Percentiles rank a stretch among this genome's conserved stretches.
These are phyloP conservation scores for Proctacanthus coquilletti DNA, from an alignment of 1,140 invertebrate genomes.

Conservation along the genomic window DNA sequence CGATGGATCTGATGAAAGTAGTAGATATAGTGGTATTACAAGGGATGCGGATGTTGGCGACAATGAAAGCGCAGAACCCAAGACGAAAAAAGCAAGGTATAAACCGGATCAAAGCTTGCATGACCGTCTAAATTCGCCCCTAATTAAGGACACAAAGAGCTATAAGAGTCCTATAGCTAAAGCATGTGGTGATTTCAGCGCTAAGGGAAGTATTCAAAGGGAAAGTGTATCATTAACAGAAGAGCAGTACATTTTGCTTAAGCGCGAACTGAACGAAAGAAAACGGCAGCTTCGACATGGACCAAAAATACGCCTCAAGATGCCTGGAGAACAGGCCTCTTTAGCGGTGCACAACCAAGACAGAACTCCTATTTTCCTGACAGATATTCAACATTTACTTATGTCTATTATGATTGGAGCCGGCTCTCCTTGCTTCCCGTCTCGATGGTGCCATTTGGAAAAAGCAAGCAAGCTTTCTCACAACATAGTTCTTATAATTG, in stretches of 20 bases:
- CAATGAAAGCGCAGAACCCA: too few relatives aligned
- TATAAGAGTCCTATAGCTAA: slow-evolving; percentile 11
- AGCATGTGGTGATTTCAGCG: slow-evolving; percentile 9
- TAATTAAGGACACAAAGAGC: neutral
- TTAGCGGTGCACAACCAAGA: slow-evolving; percentile 34
- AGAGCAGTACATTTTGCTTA: slow-evolving; percentile 37
- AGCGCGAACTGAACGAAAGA: slow-evolving; percentile 36
- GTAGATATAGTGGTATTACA: neutral
- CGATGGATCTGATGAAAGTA: slow-evolving; percentile 7
- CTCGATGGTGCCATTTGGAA: slow-evolving; percentile 66
- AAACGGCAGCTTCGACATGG: slow-evolving; percentile 35
- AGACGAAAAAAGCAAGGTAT: too few relatives aligned
- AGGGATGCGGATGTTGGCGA: slow-evolving; percentile 2
- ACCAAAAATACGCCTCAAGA: slow-evolving; percentile 41
- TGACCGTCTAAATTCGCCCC: too few relatives aligned
- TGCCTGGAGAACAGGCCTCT: slow-evolving; percentile 42
- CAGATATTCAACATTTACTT: slow-evolving; percentile 68
- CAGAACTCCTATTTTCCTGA: slow-evolving; percentile 59
- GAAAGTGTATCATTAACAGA: slow-evolving; percentile 24
- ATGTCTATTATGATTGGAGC: slow-evolving; percentile 58
- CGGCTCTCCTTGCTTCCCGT: slow-evolving; percentile 45
- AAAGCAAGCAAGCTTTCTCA: slow-evolving; percentile 51
- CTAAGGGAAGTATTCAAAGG: slow-evolving; percentile 10
- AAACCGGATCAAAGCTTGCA: too few relatives aligned
- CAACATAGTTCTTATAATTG: slow-evolving; percentile 57